Conservation (phyloP, 2,888 invertebrate species). For the Drosophila kuntzei region DNA sequence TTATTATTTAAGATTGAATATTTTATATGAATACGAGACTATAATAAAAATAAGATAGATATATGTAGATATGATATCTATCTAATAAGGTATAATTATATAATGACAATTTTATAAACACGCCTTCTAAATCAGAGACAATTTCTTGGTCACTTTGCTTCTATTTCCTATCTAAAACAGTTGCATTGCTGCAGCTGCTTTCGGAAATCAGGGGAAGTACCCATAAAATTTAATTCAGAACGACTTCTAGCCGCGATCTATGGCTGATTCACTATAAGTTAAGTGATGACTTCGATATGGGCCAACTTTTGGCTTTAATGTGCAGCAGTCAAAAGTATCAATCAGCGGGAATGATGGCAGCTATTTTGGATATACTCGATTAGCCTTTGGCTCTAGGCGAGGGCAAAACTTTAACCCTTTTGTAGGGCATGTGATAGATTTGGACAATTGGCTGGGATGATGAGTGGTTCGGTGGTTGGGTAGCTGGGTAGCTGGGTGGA, state of each 20-base stretch:
- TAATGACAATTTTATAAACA: background rate
- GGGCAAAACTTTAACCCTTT: constrained; percentile 61
- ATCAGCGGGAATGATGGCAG: constrained; percentile 36
- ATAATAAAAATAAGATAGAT: too few species aligned
- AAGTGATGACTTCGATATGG: constrained; percentile 18
- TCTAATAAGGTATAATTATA: background rate
- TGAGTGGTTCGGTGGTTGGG: constrained; percentile 1
- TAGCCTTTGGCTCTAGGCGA: constrained; percentile 49
- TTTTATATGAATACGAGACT: too few species aligned
- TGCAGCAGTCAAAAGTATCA: constrained; percentile 44
- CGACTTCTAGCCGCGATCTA: constrained; percentile 39
- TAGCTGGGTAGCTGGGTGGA: background rate
- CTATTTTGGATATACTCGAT: constrained; percentile 48
- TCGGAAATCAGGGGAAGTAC: constrained; percentile 19
- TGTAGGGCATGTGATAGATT: constrained; percentile 24
- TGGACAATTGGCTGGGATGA: constrained; percentile 15
- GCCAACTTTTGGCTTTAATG: constrained; percentile 39
- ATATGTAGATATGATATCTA: background rate
- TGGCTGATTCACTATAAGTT: constrained; percentile 13
- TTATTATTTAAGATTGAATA: background rate
- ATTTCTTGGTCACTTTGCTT: constrained; percentile 12
- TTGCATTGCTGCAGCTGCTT: constrained; percentile 55
- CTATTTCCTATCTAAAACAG: constrained; percentile 37
- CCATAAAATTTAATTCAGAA: constrained; percentile 63
- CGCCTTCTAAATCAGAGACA: background rate